A percentile compares a stretch with the other conserved stretches of the same genome.
Evolutionary conservation across 2,888 invertebrate species (phyloP).

Genomic region (Acrobasis repandana): DNA sequence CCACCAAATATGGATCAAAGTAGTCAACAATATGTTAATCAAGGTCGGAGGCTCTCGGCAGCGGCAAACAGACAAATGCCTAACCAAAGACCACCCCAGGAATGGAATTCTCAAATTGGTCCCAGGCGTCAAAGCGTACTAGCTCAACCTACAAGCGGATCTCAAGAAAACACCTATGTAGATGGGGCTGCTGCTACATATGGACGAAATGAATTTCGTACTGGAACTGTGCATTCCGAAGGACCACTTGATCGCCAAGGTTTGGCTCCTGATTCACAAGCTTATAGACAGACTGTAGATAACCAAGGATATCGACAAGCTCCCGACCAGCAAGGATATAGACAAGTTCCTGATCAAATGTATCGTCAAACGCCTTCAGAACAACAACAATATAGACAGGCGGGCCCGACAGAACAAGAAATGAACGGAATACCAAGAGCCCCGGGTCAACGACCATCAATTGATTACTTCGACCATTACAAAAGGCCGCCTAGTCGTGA

Average conservation of each 20-base stretch:
- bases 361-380: slow-evolving; percentile 47
- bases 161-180: slow-evolving; percentile 56
- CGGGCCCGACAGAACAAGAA: slow-evolving; percentile 67
- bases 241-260: slow-evolving; percentile 55
- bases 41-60: slow-evolving; percentile 62
- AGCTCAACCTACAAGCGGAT: slow-evolving; percentile 61
- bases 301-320: slow-evolving; percentile 59
- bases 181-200: slow-evolving; percentile 56
- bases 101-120: slow-evolving; percentile 63
- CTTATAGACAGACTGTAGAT: slow-evolving; percentile 54
- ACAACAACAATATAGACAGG: slow-evolving; percentile 74
- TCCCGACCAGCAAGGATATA: slow-evolving; percentile 52
- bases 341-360: slow-evolving; percentile 51
- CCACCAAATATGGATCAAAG: slow-evolving; percentile 66
- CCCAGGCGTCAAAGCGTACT: slow-evolving; percentile 67
- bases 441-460: slow-evolving; percentile 83
- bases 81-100: slow-evolving; percentile 63
- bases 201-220: slow-evolving; percentile 63
- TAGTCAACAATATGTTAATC: slow-evolving; percentile 62
- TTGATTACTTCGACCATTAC: slow-evolving; percentile 97
- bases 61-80: slow-evolving; percentile 51
- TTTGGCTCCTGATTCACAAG: slow-evolving; percentile 52
- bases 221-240: slow-evolving; percentile 70
- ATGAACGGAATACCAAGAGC: slow-evolving; percentile 62
- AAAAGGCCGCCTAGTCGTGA: slow-evolving; percentile 95